phyloP scores from a whole-genome alignment of 2,797 vertebrate species.

The Poecile montanus region DNA sequence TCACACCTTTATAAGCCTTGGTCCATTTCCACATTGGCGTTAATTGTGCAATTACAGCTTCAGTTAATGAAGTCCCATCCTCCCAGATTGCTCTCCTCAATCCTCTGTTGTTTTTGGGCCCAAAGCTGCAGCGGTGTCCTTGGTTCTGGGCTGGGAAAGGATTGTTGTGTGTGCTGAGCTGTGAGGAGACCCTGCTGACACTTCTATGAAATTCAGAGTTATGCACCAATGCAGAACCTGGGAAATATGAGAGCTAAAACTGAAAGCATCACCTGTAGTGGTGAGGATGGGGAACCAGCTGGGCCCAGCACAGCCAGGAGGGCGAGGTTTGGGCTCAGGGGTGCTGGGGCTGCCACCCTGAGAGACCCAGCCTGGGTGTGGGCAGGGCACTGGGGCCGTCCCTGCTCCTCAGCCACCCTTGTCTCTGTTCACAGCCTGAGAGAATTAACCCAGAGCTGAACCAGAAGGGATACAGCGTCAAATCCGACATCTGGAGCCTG shows the following conservation, averaged over 20 bases:
- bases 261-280: neutral
- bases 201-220: neutral
- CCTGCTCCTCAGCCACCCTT: neutral
- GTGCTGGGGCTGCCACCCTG: neutral
- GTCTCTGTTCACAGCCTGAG: constrained; percentile 85
- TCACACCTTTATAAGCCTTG: neutral
- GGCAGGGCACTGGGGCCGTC: accelerated
- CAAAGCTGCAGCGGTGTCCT: neutral
- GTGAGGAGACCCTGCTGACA: neutral
- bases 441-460: constrained; percentile 97
- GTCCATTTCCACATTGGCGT: neutral
- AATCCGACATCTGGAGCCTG: constrained; percentile 98
- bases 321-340: neutral
- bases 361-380: accelerated
- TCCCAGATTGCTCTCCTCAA: neutral
- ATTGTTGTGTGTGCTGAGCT: neutral
- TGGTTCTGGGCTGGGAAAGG: neutral
- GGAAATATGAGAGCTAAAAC: neutral
- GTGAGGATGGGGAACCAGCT: neutral
- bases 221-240: neutral
- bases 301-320: neutral
- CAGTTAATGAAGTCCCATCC: neutral
- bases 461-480: constrained; percentile 97
- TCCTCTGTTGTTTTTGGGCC: neutral
- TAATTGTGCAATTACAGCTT: neutral